Conservation (phyloP, 2,113 vertebrate species). For the Ammospiza caudacuta region DNA sequence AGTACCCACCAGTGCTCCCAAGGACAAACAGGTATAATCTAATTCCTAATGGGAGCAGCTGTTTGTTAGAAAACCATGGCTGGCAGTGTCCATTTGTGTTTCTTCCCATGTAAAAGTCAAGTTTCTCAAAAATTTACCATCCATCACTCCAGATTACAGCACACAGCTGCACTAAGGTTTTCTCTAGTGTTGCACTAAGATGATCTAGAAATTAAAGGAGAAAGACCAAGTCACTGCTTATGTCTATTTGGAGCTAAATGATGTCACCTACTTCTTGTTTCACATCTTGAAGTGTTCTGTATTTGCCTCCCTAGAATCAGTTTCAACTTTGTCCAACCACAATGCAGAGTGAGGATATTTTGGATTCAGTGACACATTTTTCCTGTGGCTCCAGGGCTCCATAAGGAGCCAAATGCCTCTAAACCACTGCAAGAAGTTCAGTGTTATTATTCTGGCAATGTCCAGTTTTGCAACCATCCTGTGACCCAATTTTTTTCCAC, state of each 20-base stretch:
- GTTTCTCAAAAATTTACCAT: background rate
- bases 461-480: background rate
- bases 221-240: background rate
- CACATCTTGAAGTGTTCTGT: background rate
- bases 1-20: background rate
- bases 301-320: background rate
- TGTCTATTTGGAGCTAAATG: background rate
- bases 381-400: background rate
- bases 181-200: background rate
- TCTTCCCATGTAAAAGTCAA: background rate
- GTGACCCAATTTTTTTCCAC: background rate
- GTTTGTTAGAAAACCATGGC: background rate
- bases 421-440: background rate
- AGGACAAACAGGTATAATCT: background rate
- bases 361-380: background rate
- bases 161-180: background rate
- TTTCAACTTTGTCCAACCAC: background rate
- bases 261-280: background rate
- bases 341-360: slow-evolving; percentile 11
- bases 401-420: background rate
- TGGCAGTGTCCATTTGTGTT: background rate
- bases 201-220: background rate
- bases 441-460: background rate
- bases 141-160: background rate
- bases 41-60: background rate